A percentile compares a stretch with the other conserved stretches of the same genome.
These are phyloP conservation scores for Laticauda colubrina DNA, from an alignment of 2,113 vertebrate species.

Conservation along the genomic window DNA sequence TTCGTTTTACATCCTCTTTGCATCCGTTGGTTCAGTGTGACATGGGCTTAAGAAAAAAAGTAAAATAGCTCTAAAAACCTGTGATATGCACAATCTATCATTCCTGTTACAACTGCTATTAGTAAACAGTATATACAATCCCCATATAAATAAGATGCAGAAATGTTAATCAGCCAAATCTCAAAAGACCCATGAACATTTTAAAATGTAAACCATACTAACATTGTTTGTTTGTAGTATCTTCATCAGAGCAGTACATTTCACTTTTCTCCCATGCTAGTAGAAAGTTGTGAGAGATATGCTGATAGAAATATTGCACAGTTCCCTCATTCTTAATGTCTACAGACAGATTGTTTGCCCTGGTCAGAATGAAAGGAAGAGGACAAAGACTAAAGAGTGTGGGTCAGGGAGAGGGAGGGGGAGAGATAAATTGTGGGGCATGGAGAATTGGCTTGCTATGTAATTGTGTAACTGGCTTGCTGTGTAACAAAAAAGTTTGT, in stretches of 20 bases:
- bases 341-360: not conserved
- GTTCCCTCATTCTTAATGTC: not conserved
- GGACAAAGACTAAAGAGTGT: not conserved
- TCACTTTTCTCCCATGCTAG: not conserved
- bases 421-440: not conserved
- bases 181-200: not conserved
- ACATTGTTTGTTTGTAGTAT: not conserved
- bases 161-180: not conserved
- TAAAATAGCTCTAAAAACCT: not conserved
- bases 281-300: not conserved
- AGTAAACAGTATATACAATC: not conserved
- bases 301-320: not conserved
- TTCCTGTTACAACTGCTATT: not conserved
- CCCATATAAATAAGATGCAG: not conserved
- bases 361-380: not conserved
- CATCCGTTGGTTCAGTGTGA: no score
- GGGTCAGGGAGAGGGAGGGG: not conserved
- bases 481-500: not conserved
- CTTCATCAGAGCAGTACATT: not conserved
- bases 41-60: not conserved
- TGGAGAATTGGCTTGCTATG: not conserved
- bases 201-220: not conserved
- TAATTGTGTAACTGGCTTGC: not conserved
- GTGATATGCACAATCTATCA: not conserved
- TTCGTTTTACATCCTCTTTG: no score